Base-by-base conservation (phyloP, 1,140 invertebrate species). In the Maconellicoccus hirsutus region DNA sequence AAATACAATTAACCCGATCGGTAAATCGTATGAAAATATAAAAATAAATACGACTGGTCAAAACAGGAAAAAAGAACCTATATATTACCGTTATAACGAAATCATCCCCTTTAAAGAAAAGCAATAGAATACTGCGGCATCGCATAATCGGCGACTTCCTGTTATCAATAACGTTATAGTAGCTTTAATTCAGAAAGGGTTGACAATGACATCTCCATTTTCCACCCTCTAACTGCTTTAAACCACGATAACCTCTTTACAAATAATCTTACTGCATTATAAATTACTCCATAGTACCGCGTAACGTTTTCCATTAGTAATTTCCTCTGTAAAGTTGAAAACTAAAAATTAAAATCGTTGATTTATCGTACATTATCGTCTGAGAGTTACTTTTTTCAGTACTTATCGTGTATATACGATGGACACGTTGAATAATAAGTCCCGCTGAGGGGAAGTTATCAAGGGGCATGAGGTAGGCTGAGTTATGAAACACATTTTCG, bases 201-300 rank as follows among this genome's bases (percentile, higher is more conserved):
- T 66, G 61, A 66, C 61, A 66, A 66, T 66, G 61, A 66, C 61
- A 66, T 66, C 61, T 66, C 61, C 61, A 66, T 66, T 66, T 66
- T 66, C 61, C 61, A 66, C 61, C 61, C 61, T 66, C 61, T 66
- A 66, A 66, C 61, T 66, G 61, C 61, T 26, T 66, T 66, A 66
- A 66, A 66, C 61, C 61, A 66, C 61, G 61, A 66, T 66, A 66
- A 66, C 61, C 61, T 66, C 61, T 66, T 66, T 66, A 66, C 61
- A 66, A 66, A 66, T 25, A 25, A 66, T 66, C 25, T 26, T 66
- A 23, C 22, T 26, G 61, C 42, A 25, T 26, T 26, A 66, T 66
- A 66, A 66, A 66, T 66, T 66, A 66, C 25, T 25, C 25, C 21
- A 23, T 66, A 25, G 21, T 25, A 66, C 61, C 22, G 25, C 19